Evolutionary conservation across 2,888 invertebrate genomes (phyloP), one percentile per base, ranked within the genome.

Genomic region (Phortica okadai): DNA sequence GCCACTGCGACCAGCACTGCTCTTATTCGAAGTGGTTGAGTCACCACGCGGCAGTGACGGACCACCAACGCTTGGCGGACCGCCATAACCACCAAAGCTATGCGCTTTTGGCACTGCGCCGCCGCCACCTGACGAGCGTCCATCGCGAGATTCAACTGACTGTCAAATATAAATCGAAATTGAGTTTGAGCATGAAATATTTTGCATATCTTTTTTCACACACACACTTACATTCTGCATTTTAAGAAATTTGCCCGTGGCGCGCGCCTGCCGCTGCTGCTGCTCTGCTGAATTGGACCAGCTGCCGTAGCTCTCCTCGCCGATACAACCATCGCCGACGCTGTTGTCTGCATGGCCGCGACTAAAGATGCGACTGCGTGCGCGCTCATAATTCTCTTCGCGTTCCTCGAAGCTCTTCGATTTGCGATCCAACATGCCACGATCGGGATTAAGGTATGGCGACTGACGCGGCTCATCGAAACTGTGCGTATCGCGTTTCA

Each of bases 381-480:
- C 96, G 88, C 96, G 94, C 90, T 97, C 96, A 90, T 98, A 98
- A 84, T 97, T 96, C 88, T 95, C 95, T 92, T 97, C 97, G 44
- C 98, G 93, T 91, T 98, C 98, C 91, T 98, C 98, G 86, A 98
- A 95, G 82, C 97, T 97, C 89, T 96, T 96, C 91, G 96, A 95
- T 79, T 95, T 93, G 76, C 95, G 93, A 82, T 94, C 94, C 77
- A 95, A 94, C 83, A 94, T 93, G 78, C 93, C 93, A 80, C 95
- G 92, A 86, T 95, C 95, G 0, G 94, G 94, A 79, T 94, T 93
- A 87, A 91, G 91, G 90, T 90, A 91, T 80, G 90, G 88, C 85
- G 90, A 88, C 77, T 91, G 91, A 44, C 92, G 90, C 75, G 94
- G 93, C 87, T 97, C 97, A 89, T 97, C 97, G 87, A 96, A 94